Evolutionary conservation across 2,797 vertebrate genomes (phyloP).

Genomic region (Pantherophis vulpinus): DNA sequence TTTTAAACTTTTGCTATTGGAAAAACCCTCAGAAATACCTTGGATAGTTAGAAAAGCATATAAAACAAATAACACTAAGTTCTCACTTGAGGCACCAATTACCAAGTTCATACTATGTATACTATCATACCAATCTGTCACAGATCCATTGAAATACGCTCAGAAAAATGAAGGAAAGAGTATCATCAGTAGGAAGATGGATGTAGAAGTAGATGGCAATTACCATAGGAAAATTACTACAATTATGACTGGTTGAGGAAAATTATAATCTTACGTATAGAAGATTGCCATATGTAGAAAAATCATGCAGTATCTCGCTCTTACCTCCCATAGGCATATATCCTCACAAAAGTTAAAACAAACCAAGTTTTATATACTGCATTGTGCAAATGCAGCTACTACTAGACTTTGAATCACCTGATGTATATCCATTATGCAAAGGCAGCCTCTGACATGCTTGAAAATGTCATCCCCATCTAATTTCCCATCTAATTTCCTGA

Average conservation of each 20-base stretch:
- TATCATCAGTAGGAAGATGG: not conserved
- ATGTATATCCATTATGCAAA: not conserved
- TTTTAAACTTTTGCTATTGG: not conserved
- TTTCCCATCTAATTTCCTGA: not conserved
- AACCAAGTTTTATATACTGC: not conserved
- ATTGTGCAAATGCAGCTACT: not conserved
- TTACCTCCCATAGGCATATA: not conserved
- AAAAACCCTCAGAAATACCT: not conserved
- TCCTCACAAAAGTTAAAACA: not conserved
- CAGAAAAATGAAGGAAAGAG: not conserved
- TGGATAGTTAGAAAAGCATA: not conserved
- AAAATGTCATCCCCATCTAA: not conserved
- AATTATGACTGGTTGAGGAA: not conserved
- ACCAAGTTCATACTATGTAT: not conserved
- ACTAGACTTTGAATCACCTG: not conserved
- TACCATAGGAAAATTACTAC: not conserved
- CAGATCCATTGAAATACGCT: not conserved
- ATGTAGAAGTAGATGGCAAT: not conserved
- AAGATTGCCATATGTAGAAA: not conserved
- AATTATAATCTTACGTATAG: not conserved
- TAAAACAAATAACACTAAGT: not conserved
- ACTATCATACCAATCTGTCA: not conserved
- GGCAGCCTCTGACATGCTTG: not conserved
- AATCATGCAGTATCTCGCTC: not conserved
- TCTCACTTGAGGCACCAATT: not conserved